Evolutionary conservation across 2,888 invertebrate species (phyloP).

Genomic region (Metacarcinus magister): DNA sequence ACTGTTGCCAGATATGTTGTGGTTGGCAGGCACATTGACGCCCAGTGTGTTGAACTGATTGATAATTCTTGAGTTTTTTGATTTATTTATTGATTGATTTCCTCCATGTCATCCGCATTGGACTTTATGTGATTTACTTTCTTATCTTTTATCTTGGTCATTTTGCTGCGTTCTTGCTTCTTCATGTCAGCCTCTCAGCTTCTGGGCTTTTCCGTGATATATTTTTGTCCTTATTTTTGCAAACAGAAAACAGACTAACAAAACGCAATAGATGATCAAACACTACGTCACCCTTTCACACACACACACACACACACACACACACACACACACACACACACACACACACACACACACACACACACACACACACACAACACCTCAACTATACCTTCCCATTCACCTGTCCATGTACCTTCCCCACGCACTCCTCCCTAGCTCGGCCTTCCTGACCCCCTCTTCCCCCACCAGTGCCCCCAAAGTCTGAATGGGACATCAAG

Average conservation of each 20-base stretch:
- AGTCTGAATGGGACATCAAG: conserved; percentile 86
- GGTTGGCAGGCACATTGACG: neutral
- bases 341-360: conserved; percentile 46
- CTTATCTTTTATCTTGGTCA: neutral
- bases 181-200: neutral
- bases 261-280: neutral
- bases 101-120: neutral
- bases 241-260: neutral
- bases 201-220: neutral
- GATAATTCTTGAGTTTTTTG: neutral
- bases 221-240: neutral
- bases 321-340: neutral
- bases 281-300: neutral
- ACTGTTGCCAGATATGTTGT: neutral
- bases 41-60: neutral
- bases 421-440: neutral
- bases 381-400: neutral
- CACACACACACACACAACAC: neutral
- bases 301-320: neutral
- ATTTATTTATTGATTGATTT: neutral
- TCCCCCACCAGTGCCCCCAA: conserved; percentile 73
- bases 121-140: conserved; percentile 28
- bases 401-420: neutral
- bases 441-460: neutral
- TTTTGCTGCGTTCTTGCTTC: conserved; percentile 27